A percentile compares a stretch with the other conserved stretches of the same genome.
phyloP scores from a whole-genome alignment of 2,113 vertebrate species.

The Rhodinocichla rosea region DNA sequence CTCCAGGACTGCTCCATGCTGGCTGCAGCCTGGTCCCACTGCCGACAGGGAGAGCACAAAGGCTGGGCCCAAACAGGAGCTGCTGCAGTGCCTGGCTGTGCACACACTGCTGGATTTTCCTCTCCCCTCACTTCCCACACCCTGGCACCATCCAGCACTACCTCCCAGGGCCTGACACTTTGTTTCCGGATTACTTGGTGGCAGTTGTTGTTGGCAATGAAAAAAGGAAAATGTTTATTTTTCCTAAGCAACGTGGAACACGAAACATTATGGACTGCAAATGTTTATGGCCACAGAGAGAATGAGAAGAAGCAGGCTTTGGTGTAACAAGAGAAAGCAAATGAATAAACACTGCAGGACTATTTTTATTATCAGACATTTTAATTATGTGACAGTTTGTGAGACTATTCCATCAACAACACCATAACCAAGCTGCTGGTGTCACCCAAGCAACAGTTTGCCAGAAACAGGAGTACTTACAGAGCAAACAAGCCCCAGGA shows the following conservation, averaged over 20 bases:
- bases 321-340: constrained; percentile 15
- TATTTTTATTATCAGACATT: constrained; percentile 42
- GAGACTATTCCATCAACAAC: background rate
- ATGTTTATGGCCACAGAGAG: constrained; percentile 34
- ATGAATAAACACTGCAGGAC: constrained; percentile 17
- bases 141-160: background rate
- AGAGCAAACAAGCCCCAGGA: constrained; percentile 16
- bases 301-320: background rate
- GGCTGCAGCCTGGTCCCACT: background rate
- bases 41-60: background rate
- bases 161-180: constrained; percentile 22
- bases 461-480: background rate
- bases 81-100: background rate
- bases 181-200: constrained; percentile 34
- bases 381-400: constrained; percentile 46
- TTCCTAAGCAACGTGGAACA: constrained; percentile 44
- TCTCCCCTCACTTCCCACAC: background rate
- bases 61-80: background rate
- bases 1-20: background rate
- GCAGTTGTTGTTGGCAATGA: constrained; percentile 45
- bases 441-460: constrained; percentile 13
- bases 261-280: constrained; percentile 5
- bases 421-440: background rate
- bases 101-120: background rate
- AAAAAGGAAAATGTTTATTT: constrained; percentile 55